Conservation (phyloP, 1,140 invertebrate genomes). For the Zaprionus africanus region DNA sequence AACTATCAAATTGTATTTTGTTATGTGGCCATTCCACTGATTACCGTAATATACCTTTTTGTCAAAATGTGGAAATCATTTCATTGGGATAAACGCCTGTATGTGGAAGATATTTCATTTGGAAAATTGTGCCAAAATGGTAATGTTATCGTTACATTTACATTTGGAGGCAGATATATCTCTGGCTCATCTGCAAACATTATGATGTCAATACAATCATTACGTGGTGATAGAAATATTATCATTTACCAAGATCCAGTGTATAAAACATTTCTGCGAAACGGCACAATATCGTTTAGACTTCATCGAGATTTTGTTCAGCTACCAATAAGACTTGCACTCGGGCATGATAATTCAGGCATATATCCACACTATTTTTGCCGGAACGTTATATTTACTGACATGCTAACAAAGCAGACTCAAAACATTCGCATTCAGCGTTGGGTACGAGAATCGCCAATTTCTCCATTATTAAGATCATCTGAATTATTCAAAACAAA, state of each 20-base stretch:
- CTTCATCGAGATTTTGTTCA: slow-evolving; percentile 20
- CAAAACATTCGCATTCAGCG: slow-evolving; percentile 34
- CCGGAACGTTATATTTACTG: slow-evolving; percentile 26
- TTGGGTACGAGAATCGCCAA: slow-evolving; percentile 13
- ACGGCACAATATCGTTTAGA: slow-evolving; percentile 37
- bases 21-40: slow-evolving; percentile 6
- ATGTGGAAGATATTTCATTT: slow-evolving; percentile 13
- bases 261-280: slow-evolving; percentile 28
- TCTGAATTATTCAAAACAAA: neutral
- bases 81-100: slow-evolving; percentile 27
- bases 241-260: slow-evolving; percentile 34
- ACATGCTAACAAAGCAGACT: slow-evolving; percentile 12
- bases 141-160: slow-evolving; percentile 30
- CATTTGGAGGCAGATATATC: slow-evolving; percentile 42
- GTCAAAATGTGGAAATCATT: slow-evolving; percentile 12
- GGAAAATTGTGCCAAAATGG: slow-evolving; percentile 22
- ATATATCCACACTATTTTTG: slow-evolving; percentile 54
- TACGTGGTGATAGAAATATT: neutral
- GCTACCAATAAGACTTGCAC: slow-evolving; percentile 19
- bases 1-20: slow-evolving; percentile 38
- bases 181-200: slow-evolving; percentile 50
- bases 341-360: slow-evolving; percentile 39
- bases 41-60: slow-evolving; percentile 1
- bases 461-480: neutral
- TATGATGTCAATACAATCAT: slow-evolving; percentile 29